Evolutionary conservation across 37 sponge, comb jelly and placozoan species (phyloP).

Genomic region (Halisarca cf. caerulea): DNA sequence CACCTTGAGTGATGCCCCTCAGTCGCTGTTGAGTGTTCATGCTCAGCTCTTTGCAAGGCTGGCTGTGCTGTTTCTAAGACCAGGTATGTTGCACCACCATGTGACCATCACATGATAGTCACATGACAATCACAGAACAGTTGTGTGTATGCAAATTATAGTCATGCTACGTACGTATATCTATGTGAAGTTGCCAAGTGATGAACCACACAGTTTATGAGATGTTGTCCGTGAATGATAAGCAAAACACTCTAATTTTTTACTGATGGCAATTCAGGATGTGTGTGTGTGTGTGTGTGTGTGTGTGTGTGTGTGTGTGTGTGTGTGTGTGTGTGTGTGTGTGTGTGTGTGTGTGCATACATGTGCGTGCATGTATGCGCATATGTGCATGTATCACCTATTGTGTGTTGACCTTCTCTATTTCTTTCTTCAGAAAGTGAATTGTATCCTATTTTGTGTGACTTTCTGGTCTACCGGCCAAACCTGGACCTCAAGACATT

Average conservation of each 20-base stretch:
- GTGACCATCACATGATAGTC: too few relatives aligned
- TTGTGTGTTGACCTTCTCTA: neutral
- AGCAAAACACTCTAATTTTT: constrained; percentile 46
- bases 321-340: neutral
- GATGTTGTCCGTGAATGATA: neutral
- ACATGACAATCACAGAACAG: neutral
- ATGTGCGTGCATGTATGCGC: too few relatives aligned
- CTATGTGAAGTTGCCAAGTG: constrained; percentile 1
- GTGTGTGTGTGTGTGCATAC: neutral
- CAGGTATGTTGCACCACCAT: neutral
- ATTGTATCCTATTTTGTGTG: constrained; percentile 43
- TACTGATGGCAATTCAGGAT: constrained; percentile 27
- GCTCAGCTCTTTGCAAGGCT: constrained; percentile 15
- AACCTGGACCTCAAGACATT: constrained; percentile 50
- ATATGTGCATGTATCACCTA: neutral
- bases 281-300: too few relatives aligned
- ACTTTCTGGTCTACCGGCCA: constrained; percentile 56
- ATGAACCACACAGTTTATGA: neutral
- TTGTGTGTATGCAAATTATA: neutral
- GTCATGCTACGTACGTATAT: neutral
- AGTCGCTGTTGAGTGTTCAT: neutral
- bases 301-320: neutral
- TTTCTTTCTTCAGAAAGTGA: constrained; percentile 43
- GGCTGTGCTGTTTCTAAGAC: neutral
- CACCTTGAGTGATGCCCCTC: constrained; percentile 19